phyloP scores from a whole-genome alignment of 2,113 vertebrate species.

The human region DNA sequence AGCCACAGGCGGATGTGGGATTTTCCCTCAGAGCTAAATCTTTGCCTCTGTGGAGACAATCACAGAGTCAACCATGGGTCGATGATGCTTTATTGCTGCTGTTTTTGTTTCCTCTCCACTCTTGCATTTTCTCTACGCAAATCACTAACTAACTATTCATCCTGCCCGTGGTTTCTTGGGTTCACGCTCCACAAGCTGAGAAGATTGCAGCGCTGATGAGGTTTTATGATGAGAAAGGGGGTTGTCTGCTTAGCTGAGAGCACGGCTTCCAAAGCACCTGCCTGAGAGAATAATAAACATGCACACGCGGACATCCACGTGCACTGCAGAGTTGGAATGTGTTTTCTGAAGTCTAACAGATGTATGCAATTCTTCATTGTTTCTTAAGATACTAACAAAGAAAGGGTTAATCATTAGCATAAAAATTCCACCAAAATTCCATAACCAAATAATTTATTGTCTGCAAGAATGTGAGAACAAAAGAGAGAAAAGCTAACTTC shows the following conservation, averaged over 20 bases:
- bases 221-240: background rate
- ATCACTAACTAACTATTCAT: background rate
- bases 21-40: background rate
- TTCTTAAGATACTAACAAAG: background rate
- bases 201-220: background rate
- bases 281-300: accelerated
- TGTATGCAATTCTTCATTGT: background rate
- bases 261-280: accelerated
- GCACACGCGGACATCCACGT: accelerated
- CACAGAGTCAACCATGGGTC: accelerated
- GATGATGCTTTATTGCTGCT: no score
- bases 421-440: background rate
- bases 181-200: background rate
- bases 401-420: background rate
- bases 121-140: background rate
- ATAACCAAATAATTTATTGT: background rate
- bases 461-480: background rate
- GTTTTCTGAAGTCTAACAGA: no score
- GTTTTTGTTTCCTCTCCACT: background rate
- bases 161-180: background rate
- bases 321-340: accelerated
- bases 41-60: background rate
- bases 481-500: background rate
- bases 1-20: background rate
- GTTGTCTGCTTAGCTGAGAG: no score